Base-by-base conservation (phyloP, 2,113 vertebrate species). In the Dicrurus megarhynchus region DNA sequence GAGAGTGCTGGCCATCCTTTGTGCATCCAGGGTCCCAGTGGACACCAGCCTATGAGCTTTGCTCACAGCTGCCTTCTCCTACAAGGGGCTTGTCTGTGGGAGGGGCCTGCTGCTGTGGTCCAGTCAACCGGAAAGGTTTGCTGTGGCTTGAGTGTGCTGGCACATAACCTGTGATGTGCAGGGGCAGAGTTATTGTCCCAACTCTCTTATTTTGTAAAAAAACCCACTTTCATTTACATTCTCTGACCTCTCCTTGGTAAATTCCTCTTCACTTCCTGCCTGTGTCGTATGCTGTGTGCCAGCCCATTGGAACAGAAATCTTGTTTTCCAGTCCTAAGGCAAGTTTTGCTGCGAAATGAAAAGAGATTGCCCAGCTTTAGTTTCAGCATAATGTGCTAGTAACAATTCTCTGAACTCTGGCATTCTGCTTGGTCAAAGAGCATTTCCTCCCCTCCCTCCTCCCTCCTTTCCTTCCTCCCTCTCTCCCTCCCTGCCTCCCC, bases 361-460 rank as follows among this genome's bases (percentile, higher is more conserved):
- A 91, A 87, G 56, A 57, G 55, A n/a, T 19, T 55, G 50, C 41
- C 70, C 50, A 64, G 78, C 27, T 96, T 95, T 74, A 77, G 55
- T 90, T 96, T 91, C 81, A 92, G 60, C 59, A 84, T 84, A 74
- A 70, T 80, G 75, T 86, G 35, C 47, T 84, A 74, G 88, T 50
- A 94, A 94, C 76, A 74, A 63, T 88, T 59, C 71, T 75, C 85
- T 77, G 56, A 95, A 75, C 46, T 81, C 60, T 81, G 83, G 52
- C 71, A 89, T 86, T 96, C 76, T 86, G 64, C 73, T 94, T 94
- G 79, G 85, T 84, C 90, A 95, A 91, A 95, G 69, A 78, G 71
- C 69, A 86, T 91, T 95, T 94, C 84, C 74, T 90, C 24, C 61
- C 82, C 50, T 88, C 56, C 23, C 26, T 87, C 12, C n/a, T 56